Evolutionary conservation across 1,140 invertebrate species (phyloP).

Genomic region (Uloborus diversus): DNA sequence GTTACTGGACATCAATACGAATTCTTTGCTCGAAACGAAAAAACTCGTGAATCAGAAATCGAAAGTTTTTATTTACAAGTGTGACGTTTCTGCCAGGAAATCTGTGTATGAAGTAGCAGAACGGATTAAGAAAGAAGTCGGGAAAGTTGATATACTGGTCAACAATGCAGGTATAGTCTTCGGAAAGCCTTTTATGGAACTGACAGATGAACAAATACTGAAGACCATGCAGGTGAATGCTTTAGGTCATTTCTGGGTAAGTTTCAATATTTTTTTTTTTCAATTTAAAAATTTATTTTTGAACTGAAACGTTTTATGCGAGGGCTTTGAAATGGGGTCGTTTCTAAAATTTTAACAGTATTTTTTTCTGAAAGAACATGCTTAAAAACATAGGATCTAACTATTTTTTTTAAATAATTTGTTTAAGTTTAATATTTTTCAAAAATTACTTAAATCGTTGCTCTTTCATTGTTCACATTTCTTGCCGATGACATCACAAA

Average conservation of each 20-base stretch:
- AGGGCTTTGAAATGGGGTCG: too few relatives aligned
- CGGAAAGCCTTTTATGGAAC: constrained; percentile 82
- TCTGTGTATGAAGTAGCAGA: constrained; percentile 83
- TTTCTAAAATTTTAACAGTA: too few relatives aligned
- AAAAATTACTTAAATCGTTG: too few relatives aligned
- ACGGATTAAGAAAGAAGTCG: constrained; percentile 81
- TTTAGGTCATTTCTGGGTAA: constrained; percentile 75
- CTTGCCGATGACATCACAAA: too few relatives aligned
- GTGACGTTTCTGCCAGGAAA: constrained; percentile 81
- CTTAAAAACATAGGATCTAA: too few relatives aligned
- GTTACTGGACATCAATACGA: constrained; percentile 89
- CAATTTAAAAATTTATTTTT: too few relatives aligned
- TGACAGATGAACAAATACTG: constrained; percentile 75
- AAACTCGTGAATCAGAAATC: constrained; percentile 74
- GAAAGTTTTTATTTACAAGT: constrained; percentile 71
- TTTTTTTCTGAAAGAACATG: too few relatives aligned
- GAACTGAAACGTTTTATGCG: too few relatives aligned
- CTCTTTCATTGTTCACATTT: too few relatives aligned
- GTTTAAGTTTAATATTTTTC: too few relatives aligned
- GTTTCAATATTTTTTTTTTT: too few relatives aligned
- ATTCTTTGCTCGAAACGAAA: constrained; percentile 80
- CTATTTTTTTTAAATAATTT: too few relatives aligned
- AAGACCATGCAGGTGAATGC: constrained; percentile 74
- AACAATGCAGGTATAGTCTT: constrained; percentile 94
- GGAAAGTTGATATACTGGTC: constrained; percentile 84